phyloP scores from a whole-genome alignment of 2,888 invertebrate species.

The Diachrysia chrysitis region DNA sequence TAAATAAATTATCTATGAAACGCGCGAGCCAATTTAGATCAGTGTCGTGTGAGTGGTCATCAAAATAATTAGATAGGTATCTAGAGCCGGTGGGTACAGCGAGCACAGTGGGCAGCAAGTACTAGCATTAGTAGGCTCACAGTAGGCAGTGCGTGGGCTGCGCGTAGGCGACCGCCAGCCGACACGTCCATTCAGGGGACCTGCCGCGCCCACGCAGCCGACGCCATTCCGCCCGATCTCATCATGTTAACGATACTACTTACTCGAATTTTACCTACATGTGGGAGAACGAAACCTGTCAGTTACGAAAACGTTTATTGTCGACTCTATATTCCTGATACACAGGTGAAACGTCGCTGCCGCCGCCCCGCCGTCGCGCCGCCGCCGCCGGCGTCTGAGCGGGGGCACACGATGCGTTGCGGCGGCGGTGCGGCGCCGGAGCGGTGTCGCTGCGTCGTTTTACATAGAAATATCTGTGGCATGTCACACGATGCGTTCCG shows the following conservation, averaged over 20 bases:
- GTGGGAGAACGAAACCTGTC: conserved; percentile 60
- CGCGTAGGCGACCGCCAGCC: conserved; percentile 74
- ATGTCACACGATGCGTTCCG: too few species aligned
- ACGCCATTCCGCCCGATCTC: conserved; percentile 71
- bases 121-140: conserved; percentile 55
- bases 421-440: too few species aligned
- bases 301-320: conserved; percentile 57
- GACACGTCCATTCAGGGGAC: conserved; percentile 83
- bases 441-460: too few species aligned
- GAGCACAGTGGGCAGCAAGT: conserved; percentile 54
- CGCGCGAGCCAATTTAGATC: conserved; percentile 70
- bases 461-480: too few species aligned
- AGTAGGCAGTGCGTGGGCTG: conserved; percentile 63
- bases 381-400: neutral
- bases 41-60: conserved; percentile 69
- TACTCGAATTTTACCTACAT: conserved; percentile 64
- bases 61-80: conserved; percentile 69
- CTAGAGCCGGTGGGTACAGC: conserved; percentile 54
- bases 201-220: conserved; percentile 71
- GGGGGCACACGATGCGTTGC: too few species aligned
- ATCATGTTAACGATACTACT: conserved; percentile 74
- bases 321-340: conserved; percentile 44
- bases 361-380: too few species aligned
- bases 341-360: conserved; percentile 46
- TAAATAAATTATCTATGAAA: too few species aligned